Base-by-base conservation (phyloP, 2,113 vertebrate species). In the Gadus macrocephalus region DNA sequence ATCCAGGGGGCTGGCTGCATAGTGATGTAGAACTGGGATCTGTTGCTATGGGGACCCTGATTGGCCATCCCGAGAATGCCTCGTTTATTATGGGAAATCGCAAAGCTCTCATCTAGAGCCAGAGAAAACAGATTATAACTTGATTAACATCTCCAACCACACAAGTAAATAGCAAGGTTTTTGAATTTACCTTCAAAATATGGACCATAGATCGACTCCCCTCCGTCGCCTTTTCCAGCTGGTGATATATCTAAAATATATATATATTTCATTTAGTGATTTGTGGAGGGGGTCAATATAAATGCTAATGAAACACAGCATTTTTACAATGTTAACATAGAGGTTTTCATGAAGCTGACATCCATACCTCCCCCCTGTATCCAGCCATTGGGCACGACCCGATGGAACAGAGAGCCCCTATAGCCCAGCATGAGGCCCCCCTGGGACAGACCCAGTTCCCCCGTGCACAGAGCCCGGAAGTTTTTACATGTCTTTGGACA, bases 401-500 rank as follows among this genome's bases (percentile, higher is more conserved):
- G 93, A 80, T 96, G 95, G 71, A 98, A 94, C 79, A 94, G 42
- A 0, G 93, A 93, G 63, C 90, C 90, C 81, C 88, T 92, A 60
- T 95, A 97, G 83, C 89, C 89, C 15, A 96, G 89, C 11, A 69
- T 79, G 67, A 90, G 6, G 42, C 91, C 87, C 0, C 81, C 86
- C 2, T 25, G 0, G 17, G 88, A 88, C 62, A 70, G 65, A 1
- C 89, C 92, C 31, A 71, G 79, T 76, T 92, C 91, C 75, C 95
- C 94, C 0, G 88, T 86, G 17, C 95, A 98, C 71, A 98, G 79
- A 27, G 83, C 74, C 20, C 88, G 82, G 74, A 98, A 98, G 77
- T 98, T 98, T 79, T 82, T 80, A 80, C 93, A 94, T 12, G 96
- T 96, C 87, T 91, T 98, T 78, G 95, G 95, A 84, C 95, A 95